Conservation (phyloP, 1,140 invertebrate species). For the Trachelipus rathkii region DNA sequence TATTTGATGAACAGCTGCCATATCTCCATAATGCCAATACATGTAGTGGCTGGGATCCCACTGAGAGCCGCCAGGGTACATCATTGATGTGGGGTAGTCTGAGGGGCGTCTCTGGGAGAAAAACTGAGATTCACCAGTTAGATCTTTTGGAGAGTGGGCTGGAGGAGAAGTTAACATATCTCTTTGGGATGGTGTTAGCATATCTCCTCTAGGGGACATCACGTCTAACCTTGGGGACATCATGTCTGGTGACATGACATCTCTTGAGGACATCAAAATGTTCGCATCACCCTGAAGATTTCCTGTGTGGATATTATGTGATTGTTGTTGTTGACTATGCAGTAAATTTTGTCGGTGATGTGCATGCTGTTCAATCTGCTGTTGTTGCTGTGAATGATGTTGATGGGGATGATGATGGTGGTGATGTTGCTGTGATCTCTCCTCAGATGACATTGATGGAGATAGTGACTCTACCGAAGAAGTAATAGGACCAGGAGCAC, state of each 20-base stretch:
- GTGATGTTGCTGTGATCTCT: not conserved
- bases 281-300: not conserved
- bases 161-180: slow-evolving; percentile 29
- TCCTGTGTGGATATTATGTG: not conserved
- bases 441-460: not conserved
- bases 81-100: slow-evolving; percentile 3
- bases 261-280: not conserved
- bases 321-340: not conserved
- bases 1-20: slow-evolving; percentile 30
- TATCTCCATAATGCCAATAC: slow-evolving; percentile 32
- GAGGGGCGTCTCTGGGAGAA: slow-evolving; percentile 15
- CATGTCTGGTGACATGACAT: not conserved
- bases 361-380: not conserved
- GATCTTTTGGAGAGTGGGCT: slow-evolving; percentile 24
- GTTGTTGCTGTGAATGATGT: not conserved
- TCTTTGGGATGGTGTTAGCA: slow-evolving; percentile 14
- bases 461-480: not conserved
- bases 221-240: not conserved
- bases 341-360: not conserved
- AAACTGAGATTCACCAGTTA: slow-evolving; percentile 7
- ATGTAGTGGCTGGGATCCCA: slow-evolving; percentile 27
- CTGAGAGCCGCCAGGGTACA: slow-evolving; percentile 19
- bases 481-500: not conserved
- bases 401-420: not conserved
- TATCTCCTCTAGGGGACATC: not conserved